Base-by-base conservation (phyloP, 2,888 invertebrate species). In the Blomia tropicalis region DNA sequence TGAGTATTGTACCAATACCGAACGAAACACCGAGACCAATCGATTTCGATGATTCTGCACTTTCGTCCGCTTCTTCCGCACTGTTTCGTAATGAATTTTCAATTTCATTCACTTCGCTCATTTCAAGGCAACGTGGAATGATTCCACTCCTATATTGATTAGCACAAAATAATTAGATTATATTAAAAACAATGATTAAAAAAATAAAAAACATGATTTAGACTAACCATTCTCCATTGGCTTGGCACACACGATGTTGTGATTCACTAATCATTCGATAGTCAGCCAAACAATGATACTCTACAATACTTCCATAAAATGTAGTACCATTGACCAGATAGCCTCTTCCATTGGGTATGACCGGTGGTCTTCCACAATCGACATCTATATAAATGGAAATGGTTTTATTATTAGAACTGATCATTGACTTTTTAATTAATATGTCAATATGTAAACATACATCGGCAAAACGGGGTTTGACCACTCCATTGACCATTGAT, bases 231-330 rank as follows among this genome's bases (percentile, higher is more conserved):
- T 62, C 65, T 31, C 68, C 69, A 2, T 59, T 63, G 11, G 65
- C 64, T 7, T 65, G 59, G 44, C 69, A 69, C 1, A 59, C 64
- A 17, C 69, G 17, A 22, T 65, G 25, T 41, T 54, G 62, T 2
- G 68, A 58, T 1, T 67, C 66, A 0, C 69, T 69, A 1, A 69
- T 66, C 65, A 69, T 66, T 71, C 84, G 84, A 75, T 79, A 88
- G 69, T 84, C 85, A 2, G 88, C 89, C 63, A 89, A 74, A 71
- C 91, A 91, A 71, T 89, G 88, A 73, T 90, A 90, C 72, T 90
- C 90, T 1, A 87, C 83, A 0, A 85, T 83, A 60, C 87, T 86
- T 31, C 85, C 85, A 72, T 84, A 91, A 0, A 82, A 77, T 0
- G 87, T 87, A 0, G 87, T 83, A 58, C 84, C 83, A 71, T 91